Conservation (phyloP, 2,888 invertebrate genomes). For the Acronicta leporina region DNA sequence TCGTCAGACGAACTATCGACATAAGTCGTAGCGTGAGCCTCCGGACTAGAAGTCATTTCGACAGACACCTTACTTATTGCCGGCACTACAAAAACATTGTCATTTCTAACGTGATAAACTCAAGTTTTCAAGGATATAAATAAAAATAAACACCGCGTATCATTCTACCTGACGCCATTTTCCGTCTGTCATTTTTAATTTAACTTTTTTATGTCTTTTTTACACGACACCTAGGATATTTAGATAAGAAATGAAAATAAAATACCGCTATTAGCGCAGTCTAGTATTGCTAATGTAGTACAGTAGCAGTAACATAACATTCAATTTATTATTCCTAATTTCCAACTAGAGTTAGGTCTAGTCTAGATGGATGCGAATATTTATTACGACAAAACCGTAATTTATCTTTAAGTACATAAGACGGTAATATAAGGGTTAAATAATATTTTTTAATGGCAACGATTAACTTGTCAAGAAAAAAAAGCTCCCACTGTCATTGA, state of each 20-base stretch:
- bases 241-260: too few relatives aligned
- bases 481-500: constrained; percentile 82
- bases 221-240: too few relatives aligned
- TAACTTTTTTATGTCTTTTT: constrained; percentile 4
- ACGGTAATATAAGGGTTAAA: not conserved
- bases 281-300: too few relatives aligned
- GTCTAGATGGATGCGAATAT: too few relatives aligned
- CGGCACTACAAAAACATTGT: constrained; percentile 37
- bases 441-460: constrained; percentile 67
- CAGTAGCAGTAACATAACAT: too few relatives aligned
- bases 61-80: constrained; percentile 22
- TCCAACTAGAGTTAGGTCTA: too few relatives aligned
- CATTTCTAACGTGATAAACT: constrained; percentile 36
- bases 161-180: constrained; percentile 56
- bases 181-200: constrained; percentile 44
- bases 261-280: too few relatives aligned
- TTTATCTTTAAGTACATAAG: too few relatives aligned
- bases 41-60: constrained; percentile 51
- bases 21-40: constrained; percentile 43
- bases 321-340: too few relatives aligned
- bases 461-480: constrained; percentile 73
- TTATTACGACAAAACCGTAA: too few relatives aligned
- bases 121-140: constrained; percentile 48
- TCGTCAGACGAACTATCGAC: constrained; percentile 62
- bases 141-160: constrained; percentile 58